phyloP scores from a whole-genome alignment of 64 coral and sea anemone species.

The Porites australiensis region DNA sequence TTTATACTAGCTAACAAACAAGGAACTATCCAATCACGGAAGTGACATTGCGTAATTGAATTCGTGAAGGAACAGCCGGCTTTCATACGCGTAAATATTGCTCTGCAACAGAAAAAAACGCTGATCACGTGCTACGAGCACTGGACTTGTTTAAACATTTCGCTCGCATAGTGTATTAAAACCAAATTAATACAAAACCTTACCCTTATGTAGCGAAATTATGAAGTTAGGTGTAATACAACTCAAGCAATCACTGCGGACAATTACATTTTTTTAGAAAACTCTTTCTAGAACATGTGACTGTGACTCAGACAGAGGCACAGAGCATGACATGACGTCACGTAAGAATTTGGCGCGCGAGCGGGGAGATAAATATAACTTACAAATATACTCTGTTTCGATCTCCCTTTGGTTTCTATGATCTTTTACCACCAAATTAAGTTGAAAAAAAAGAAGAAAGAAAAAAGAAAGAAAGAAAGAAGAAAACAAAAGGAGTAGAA shows the following conservation, averaged over 20 bases:
- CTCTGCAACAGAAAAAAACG: too few relatives aligned
- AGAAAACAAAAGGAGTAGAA: too few relatives aligned
- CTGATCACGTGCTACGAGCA: not conserved
- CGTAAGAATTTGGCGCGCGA: not conserved
- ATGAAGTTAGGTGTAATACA: not conserved
- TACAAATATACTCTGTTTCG: not conserved
- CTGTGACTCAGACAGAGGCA: too few relatives aligned
- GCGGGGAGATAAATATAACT: not conserved
- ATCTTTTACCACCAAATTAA: too few relatives aligned
- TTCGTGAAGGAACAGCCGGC: not conserved
- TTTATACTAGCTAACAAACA: not conserved
- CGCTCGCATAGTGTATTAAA: not conserved
- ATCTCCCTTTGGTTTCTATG: too few relatives aligned
- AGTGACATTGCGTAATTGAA: not conserved
- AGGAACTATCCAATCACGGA: not conserved
- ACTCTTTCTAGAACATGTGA: not conserved
- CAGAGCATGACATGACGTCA: not conserved
- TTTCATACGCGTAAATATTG: too few relatives aligned
- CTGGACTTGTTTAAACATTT: not conserved
- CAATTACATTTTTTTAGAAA: too few relatives aligned
- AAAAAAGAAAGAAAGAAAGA: too few relatives aligned
- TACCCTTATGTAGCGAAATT: not conserved
- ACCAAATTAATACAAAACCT: not conserved
- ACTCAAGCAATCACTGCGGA: not conserved
- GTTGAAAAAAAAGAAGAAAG: too few relatives aligned